Conservation (phyloP, 2,113 vertebrate genomes). For the Balaeniceps rex region DNA sequence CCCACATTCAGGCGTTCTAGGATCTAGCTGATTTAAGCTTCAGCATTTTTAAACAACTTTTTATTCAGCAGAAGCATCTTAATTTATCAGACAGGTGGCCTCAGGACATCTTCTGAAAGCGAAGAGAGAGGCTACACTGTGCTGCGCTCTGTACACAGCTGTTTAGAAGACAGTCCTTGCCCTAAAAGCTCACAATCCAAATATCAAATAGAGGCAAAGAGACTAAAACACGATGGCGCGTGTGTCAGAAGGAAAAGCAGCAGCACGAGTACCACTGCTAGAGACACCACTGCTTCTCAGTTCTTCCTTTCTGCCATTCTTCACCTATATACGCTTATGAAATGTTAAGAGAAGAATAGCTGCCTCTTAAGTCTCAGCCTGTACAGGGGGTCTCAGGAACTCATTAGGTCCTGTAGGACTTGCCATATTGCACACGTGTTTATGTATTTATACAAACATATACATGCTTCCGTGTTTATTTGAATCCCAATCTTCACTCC, state of each 20-base stretch:
- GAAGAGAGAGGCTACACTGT: background rate
- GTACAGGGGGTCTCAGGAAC: background rate
- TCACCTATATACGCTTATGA: background rate
- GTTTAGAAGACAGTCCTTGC: background rate
- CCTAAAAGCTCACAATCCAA: background rate
- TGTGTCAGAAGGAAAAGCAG: background rate
- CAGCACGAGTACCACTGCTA: background rate
- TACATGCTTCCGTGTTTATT: fast-evolving
- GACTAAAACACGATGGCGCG: background rate
- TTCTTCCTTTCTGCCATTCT: background rate
- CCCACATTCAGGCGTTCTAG: too few species aligned
- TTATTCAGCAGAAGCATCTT: background rate
- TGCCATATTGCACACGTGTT: fast-evolving
- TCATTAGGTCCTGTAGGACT: background rate
- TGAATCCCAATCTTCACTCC: background rate
- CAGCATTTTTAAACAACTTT: background rate
- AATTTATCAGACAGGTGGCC: background rate
- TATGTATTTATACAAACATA: background rate
- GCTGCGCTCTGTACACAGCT: background rate
- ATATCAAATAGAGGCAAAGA: background rate
- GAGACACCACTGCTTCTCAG: background rate
- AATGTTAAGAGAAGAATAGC: background rate
- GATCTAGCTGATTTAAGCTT: background rate
- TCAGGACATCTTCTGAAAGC: background rate
- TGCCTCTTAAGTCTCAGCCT: background rate